These are phyloP conservation scores for Bombus picipes DNA, from an alignment of 1,140 invertebrate species.

Conservation along the genomic window DNA sequence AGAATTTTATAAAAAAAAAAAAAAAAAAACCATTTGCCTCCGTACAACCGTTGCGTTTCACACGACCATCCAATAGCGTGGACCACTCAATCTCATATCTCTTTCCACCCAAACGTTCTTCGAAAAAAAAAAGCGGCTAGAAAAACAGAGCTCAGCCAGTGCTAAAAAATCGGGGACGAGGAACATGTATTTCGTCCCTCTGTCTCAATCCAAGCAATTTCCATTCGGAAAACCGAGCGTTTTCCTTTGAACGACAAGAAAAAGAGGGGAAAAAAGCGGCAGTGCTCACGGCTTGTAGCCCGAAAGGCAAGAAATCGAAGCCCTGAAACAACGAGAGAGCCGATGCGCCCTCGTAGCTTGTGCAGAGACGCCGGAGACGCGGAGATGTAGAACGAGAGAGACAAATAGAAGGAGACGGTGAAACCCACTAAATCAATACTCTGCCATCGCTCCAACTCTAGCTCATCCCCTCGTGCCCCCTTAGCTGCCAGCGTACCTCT, in stretches of 20 bases:
- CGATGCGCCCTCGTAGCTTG: constrained; percentile 57
- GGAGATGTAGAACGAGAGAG: constrained; percentile 68
- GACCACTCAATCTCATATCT: neutral
- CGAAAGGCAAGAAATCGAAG: constrained; percentile 64
- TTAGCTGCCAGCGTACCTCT: constrained; percentile 52
- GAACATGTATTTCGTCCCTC: neutral
- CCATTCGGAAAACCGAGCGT: constrained; percentile 14
- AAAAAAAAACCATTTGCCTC: neutral
- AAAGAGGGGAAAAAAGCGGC: neutral
- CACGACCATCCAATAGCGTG: neutral
- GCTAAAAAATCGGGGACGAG: neutral
- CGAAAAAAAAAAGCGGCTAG: too few relatives aligned
- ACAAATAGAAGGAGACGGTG: constrained; percentile 82
- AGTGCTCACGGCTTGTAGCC: constrained; percentile 19
- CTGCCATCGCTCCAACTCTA: constrained; percentile 82
- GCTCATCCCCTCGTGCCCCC: constrained; percentile 75
- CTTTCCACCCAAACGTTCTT: neutral
- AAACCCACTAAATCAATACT: constrained; percentile 84
- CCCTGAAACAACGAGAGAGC: constrained; percentile 66
- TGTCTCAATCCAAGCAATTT: constrained; percentile 24
- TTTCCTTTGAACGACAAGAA: neutral
- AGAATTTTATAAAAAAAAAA: neutral
- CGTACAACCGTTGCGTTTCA: neutral
- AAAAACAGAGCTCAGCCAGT: neutral
- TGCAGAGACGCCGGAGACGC: constrained; percentile 60